Evolutionary conservation across 2,797 vertebrate species (phyloP), one percentile per base, ranked within the genome.

Genomic region (Danionella dracula): DNA sequence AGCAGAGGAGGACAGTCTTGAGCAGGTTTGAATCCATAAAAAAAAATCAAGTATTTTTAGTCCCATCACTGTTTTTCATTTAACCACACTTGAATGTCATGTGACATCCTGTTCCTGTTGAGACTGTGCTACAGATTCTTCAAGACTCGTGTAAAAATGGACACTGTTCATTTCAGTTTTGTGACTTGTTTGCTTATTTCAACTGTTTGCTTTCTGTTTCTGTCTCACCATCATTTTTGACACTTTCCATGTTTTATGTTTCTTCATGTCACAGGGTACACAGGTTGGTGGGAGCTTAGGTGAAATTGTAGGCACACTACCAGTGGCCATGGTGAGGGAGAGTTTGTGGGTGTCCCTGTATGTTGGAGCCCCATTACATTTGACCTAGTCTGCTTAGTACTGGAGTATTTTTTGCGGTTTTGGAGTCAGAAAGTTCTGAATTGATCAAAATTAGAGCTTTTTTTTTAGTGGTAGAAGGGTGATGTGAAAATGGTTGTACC

Each of bases 1-100:
- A 51, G 80, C 90, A 0, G 94, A 96, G 76, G 95, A 98, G 0
- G 94, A 97, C 46, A 89, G 94, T 64, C 79, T 98, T 73, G 95
- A 98, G 82, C 96, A 97, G 95, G 95, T 97, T 4, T 13, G 49
- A 13, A 16, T 61, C 49, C n/a, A 31, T 16, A 15, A 8, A 20
- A n/a, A 10, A 12, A 31, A 11, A 35, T 32, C 10, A 8, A 4
- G 11, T 9, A 8, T 27, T 40, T 21, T 41, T 46, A 51, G 21
- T 5, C 23, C 46, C 27, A 6, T n/a, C 17, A 20, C 12, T 32
- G 11, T 34, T 7, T 6, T 2, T n/a, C 6, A 31, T 8, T n/a
- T 5, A 48, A 27, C 44, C 23, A 20, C 4, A 51, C 8, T 21
- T 20, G 8, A 50, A 29, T 29, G 37, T 7, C 20, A 50, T 20